phyloP scores from a whole-genome alignment of 1,140 invertebrate species.

The Oreohelix idahoensis region DNA sequence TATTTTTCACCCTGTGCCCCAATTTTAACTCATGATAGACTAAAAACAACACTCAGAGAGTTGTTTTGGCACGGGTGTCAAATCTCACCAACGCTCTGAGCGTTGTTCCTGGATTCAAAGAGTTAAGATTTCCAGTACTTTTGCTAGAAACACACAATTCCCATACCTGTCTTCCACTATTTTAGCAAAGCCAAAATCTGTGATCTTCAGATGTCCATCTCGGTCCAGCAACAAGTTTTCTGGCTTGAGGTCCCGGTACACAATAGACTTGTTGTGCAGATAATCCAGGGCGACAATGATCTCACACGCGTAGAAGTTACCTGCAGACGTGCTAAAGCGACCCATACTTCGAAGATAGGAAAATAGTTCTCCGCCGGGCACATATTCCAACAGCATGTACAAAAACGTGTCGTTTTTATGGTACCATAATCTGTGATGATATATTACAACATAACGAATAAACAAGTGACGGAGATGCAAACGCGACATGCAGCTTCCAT shows the following conservation, averaged over 20 bases:
- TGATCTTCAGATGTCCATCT: conserved; percentile 96
- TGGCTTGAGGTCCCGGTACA: conserved; percentile 82
- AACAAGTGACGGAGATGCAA: no score
- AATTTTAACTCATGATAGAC: no score
- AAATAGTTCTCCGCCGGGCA: conserved; percentile 91
- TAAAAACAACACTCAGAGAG: no score
- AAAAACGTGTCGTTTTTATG: conserved; percentile 87
- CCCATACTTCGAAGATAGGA: conserved; percentile 94
- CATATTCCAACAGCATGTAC: conserved; percentile 96
- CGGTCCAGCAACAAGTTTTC: conserved; percentile 93
- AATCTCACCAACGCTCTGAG: no score
- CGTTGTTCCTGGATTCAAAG: no score
- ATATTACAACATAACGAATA: neutral
- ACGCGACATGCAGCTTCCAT: no score
- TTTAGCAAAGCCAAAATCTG: conserved; percentile 98
- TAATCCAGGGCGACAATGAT: conserved; percentile 95
- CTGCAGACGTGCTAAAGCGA: conserved; percentile 87
- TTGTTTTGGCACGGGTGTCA: no score
- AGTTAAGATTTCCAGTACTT: no score
- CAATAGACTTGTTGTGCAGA: conserved; percentile 79
- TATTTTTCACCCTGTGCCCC: no score
- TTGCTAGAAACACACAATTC: neutral
- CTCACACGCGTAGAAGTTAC: conserved; percentile 94
- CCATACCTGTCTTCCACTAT: conserved; percentile 85
- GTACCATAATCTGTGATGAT: conserved; percentile 85